phyloP scores from a whole-genome alignment of 1,140 invertebrate genomes.

The Akabosia matsudoensis region DNA sequence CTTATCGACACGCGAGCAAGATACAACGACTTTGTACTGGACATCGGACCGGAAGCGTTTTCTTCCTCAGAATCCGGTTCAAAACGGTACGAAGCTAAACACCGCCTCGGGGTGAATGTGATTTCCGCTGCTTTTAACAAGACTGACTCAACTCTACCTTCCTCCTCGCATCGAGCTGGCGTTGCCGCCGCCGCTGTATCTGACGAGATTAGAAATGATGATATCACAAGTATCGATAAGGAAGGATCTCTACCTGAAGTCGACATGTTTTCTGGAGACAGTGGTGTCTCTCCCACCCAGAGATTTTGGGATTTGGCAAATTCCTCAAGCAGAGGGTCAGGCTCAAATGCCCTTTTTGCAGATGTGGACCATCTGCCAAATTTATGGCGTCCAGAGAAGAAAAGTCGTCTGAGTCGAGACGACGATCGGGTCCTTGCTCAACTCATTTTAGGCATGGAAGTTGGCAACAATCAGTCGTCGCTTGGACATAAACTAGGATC shows the following conservation, averaged over 20 bases:
- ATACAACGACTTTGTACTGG: neutral
- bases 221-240: neutral
- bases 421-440: conserved; percentile 8
- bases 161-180: neutral
- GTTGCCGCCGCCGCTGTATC: neutral
- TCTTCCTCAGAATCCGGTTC: neutral
- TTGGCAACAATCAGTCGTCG: neutral
- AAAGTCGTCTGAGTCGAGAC: neutral
- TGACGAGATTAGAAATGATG: neutral
- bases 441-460: conserved; percentile 11
- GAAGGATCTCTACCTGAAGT: neutral
- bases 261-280: neutral
- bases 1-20: neutral
- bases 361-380: neutral
- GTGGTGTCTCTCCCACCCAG: neutral
- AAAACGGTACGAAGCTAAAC: no score
- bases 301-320: conserved; percentile 21
- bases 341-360: neutral
- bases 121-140: neutral
- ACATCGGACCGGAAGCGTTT: neutral
- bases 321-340: neutral
- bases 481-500: neutral
- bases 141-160: no score
- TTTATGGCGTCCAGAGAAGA: conserved; percentile 5
- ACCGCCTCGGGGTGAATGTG: no score